Conservation (phyloP, 2,113 vertebrate genomes). For the Zosterops lateralis region DNA sequence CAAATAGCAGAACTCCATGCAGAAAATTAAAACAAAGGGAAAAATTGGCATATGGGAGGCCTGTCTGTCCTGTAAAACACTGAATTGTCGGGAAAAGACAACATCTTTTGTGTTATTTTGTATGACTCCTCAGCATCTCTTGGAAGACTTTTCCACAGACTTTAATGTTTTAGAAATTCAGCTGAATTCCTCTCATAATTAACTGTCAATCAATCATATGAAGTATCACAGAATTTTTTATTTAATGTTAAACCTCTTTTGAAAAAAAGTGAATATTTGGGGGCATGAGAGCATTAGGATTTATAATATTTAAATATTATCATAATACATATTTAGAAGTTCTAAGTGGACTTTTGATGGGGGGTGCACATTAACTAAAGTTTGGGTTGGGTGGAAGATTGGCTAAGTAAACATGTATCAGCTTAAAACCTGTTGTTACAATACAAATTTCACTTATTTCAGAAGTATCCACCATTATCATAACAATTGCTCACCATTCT, state of each 20-base stretch:
- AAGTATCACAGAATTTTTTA: not conserved
- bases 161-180: not conserved
- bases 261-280: not conserved
- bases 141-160: not conserved
- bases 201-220: not conserved
- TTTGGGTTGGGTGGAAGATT: not conserved
- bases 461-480: not conserved
- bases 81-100: not conserved
- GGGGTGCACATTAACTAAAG: not conserved
- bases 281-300: not conserved
- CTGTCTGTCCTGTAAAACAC: not conserved
- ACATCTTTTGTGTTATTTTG: not conserved
- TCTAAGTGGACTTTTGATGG: not conserved
- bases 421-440: not conserved
- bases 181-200: not conserved
- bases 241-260: not conserved
- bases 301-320: not conserved
- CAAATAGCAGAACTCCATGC: not conserved
- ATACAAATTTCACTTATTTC: not conserved
- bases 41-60: not conserved
- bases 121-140: not conserved
- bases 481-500: not conserved
- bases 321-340: not conserved
- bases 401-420: not conserved
- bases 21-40: not conserved